Evolutionary conservation across 2,888 invertebrate genomes (phyloP), one percentile per base, ranked within the genome.

Genomic region (Amphipoea lucens): DNA sequence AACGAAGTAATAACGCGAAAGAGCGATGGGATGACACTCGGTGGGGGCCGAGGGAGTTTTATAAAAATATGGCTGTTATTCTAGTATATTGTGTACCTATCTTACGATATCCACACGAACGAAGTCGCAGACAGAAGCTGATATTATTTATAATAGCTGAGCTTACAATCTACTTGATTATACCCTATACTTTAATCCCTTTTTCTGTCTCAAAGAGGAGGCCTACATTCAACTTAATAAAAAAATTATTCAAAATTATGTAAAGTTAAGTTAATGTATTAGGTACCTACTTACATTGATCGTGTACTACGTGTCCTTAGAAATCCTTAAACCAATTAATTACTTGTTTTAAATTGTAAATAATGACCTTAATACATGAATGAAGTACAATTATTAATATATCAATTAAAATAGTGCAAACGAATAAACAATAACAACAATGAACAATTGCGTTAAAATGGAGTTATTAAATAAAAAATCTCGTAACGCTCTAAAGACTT

Each of bases 311-410:
- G 17, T 66, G 57, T 71, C 45, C 70, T n/a, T 65, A 40, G 1
- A 69, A 65, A 70, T 12, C 29, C 0, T 23, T 60, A 51, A 60
- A 51, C 23, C 14, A 60, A 79, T 60, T 62, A 79, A 54, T 67
- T 17, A 60, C 51, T 23, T 23, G 20, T 42, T 75, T 60, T 36
- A 29, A 81, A 74, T 74, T 65, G 51, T 69, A 66, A 66, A 81
- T 74, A 60, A 36, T n/a, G 29, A n/a, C 48, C 57, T 42, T 45
- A 63, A 36, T 65, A 66, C 65, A 60, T 57, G n/a, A 70, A 57
- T 63, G 23, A 63, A 23, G 2, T 70, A 57, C 4, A 67, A 17
- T 67, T n/a, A n/a, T 70, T 48, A n/a, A 45, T 65, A 23, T 20
- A 6, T 29, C 29, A 45, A 69, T 42, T 45, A 17, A 48, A 63